Conservation (phyloP, 2,888 invertebrate species). For the Linyphia triangularis region DNA sequence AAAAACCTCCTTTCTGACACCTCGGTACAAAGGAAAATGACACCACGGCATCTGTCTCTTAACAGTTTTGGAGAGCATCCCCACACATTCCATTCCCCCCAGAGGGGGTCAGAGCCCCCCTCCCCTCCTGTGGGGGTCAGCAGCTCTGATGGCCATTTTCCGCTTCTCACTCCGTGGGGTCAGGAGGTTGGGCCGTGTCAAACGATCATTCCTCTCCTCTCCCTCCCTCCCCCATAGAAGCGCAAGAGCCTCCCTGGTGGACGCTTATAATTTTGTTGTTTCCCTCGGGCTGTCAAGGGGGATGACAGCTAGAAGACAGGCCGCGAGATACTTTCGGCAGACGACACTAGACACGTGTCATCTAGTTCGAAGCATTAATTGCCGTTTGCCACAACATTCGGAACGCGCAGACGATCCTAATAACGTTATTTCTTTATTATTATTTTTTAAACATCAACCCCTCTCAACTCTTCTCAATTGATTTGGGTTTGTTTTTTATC, state of each 20-base stretch:
- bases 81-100: neutral
- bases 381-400: constrained; percentile 43
- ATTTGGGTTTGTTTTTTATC: constrained; percentile 25
- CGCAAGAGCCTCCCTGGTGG: constrained; percentile 47
- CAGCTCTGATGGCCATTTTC: constrained; percentile 68
- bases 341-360: constrained; percentile 68
- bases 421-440: constrained; percentile 26
- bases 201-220: constrained; percentile 16
- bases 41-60: constrained; percentile 33
- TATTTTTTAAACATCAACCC: neutral
- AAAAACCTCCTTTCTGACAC: neutral
- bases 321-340: constrained; percentile 45
- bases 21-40: constrained; percentile 15
- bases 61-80: neutral
- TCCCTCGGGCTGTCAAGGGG: constrained; percentile 64
- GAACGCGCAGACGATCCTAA: constrained; percentile 38
- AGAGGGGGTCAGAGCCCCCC: neutral
- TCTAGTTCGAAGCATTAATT: constrained; percentile 59
- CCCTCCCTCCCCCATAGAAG: neutral
- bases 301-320: constrained; percentile 61
- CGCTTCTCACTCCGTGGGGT: constrained; percentile 59
- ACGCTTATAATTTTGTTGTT: constrained; percentile 75
- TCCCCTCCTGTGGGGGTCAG: constrained; percentile 8
- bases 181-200: constrained; percentile 67
- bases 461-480: constrained; percentile 11